Conservation (phyloP, 2,888 invertebrate genomes). For the Conomelus anceps region DNA sequence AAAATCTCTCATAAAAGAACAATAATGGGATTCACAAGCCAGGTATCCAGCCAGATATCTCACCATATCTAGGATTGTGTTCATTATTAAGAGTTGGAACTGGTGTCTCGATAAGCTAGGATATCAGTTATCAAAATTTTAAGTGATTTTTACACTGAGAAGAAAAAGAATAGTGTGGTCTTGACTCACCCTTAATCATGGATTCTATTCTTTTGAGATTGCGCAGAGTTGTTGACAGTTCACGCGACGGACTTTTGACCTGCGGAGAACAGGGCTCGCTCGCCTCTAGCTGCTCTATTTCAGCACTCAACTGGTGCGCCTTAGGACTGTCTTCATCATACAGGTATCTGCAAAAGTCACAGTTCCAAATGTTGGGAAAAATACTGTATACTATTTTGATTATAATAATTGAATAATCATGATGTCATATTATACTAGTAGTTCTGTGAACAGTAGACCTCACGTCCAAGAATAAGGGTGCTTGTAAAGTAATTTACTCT, state of each 20-base stretch:
- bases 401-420: no score
- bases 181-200: constrained; percentile 34
- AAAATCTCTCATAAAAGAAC: no score
- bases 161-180: neutral
- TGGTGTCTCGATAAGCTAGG: no score
- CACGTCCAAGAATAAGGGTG: no score
- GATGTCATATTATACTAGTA: no score
- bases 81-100: no score
- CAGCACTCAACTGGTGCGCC: constrained; percentile 27
- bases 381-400: no score
- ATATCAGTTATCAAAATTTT: neutral
- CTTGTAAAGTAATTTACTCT: no score
- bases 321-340: constrained; percentile 34
- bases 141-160: neutral
- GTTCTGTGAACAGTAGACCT: no score
- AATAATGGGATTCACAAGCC: no score
- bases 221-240: constrained; percentile 32
- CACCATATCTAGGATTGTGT: no score
- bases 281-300: constrained; percentile 31
- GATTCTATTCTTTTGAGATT: constrained; percentile 34
- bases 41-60: no score
- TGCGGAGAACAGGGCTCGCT: constrained; percentile 30
- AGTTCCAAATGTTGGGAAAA: neutral
- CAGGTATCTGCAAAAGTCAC: constrained; percentile 25
- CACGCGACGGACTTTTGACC: constrained; percentile 33